Evolutionary conservation across 2,797 vertebrate genomes (phyloP), one percentile per base, ranked within the genome.

Genomic region (Tympanoctomys barrerae): DNA sequence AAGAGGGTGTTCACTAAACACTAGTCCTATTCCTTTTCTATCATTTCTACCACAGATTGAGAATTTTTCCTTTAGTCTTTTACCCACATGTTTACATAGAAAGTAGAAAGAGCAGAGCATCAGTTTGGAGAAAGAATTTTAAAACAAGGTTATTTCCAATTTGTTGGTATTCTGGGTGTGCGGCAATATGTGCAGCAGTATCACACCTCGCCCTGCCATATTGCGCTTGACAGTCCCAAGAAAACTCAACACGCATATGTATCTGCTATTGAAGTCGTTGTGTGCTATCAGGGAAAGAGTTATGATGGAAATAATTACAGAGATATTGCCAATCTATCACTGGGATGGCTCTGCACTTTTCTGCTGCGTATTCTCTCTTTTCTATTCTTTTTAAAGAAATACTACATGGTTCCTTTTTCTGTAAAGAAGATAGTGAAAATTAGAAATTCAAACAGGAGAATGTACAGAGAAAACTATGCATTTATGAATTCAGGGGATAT

Each of bases 271-370:
- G 46, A 62, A 78, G 68, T 87, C 70, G 75, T 31, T 86, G 49
- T 95, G 39, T 70, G 46, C 71, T 82, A 95, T 94, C 87, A 73
- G 62, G 88, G 2, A 71, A 94, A 96, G 73, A 97, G 92, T 94
- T 97, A 95, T 94, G 91, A 94, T 62, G 94, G 86, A 96, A 96
- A 97, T 94, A 97, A 97, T 97, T 96, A 96, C 33, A 89, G 87
- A 90, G 73, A 89, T 93, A 97, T 96, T 96, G 91, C 59, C 90
- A 94, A 92, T 95, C 87, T 94, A 96, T 96, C 95, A 97, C 64
- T 59, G 13, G 89, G 88, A 96, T 90, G 36, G 12, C 85, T 94
- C 70, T 83, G 62, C 3, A 87, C 39, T 94, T 93, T 89, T 36
- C 70, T 94, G 61, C 49, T 93, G 49, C 61, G 88, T 89, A 75